Base-by-base conservation (phyloP, 2,888 invertebrate species). In the Cordylochernes scorpioides region DNA sequence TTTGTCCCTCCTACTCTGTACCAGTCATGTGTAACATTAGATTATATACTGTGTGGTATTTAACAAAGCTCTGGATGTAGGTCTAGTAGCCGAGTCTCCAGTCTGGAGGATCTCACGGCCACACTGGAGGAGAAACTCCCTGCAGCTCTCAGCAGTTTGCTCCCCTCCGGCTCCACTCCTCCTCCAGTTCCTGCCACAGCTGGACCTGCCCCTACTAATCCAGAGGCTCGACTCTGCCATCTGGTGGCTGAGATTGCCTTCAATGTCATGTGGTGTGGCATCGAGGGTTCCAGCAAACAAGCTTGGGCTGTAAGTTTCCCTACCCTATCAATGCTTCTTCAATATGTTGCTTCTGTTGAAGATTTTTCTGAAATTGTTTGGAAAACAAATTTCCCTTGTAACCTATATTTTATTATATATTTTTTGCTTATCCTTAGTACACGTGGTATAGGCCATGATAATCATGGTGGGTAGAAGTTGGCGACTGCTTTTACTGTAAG, bases 211-310 rank as follows among this genome's bases (percentile, higher is more conserved):
- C 4, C 25, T 15, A 13, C 13, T 10, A 29, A 32, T 12, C 12
- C 16, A 35, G 60, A 61, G 31, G 63, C 64, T 36, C 64, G 64
- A 41, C 46, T 66, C 26, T 60, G 61, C 16, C 61, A 63, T 45
- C 49, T 63, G 31, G 57, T 65, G 6, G 55, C 62, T 2, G 60
- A 63, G 40, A 57, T 62, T 25, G 45, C 7, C 12, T 35, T 10
- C 15, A 9, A 29, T 7, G 39, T 66, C 1, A 55, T 64, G 45
- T 65, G 65, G 65, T 57, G 62, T 37, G 65, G 65, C 10, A 55
- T 65, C 13, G 56, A 60, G 30, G 61, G 61, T 26, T 59, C 60
- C 15, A 55, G 57, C 41, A 54, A 55, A 15, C 53, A 58, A 9
- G 57, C 59, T 17, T 66, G 65, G 64, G 61, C 59, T 52, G 59